Conservation (phyloP, 2,888 invertebrate species). For the Acheta domesticus region DNA sequence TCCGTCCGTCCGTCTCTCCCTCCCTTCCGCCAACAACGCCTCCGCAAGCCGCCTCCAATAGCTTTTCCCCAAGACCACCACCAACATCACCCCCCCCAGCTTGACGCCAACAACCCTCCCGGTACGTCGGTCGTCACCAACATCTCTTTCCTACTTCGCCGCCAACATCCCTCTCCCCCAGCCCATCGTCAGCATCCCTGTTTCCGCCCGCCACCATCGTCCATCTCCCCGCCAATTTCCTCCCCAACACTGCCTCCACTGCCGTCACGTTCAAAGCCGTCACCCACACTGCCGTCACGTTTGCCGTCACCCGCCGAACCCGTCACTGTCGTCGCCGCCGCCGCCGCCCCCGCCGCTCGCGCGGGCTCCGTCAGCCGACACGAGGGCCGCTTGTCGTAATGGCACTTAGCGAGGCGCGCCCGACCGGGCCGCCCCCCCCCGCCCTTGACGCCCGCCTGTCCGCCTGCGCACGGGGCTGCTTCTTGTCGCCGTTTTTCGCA, state of each 20-base stretch:
- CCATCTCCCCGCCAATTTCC: not conserved
- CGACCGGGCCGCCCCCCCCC: too few relatives aligned
- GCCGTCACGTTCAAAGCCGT: too few relatives aligned
- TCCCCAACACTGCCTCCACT: not conserved
- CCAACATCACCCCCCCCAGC: not conserved
- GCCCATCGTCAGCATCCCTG: not conserved
- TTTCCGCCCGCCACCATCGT: not conserved
- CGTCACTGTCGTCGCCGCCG: not conserved
- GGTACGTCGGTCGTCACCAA: not conserved
- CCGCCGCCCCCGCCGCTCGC: not conserved
- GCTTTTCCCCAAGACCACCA: not conserved
- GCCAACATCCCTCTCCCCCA: not conserved
- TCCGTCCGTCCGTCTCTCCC: not conserved
- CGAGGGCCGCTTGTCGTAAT: not conserved
- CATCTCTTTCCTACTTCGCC: not conserved
- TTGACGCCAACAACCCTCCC: not conserved
- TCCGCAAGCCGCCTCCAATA: not conserved
- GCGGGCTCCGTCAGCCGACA: not conserved
- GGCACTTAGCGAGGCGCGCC: not conserved
- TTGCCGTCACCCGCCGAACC: not conserved
- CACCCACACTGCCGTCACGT: not conserved
- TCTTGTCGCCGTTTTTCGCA: constrained; percentile 4
- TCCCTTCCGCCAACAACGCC: not conserved
- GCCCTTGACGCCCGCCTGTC: too few relatives aligned
- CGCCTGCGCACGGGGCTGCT: not conserved